These are phyloP conservation scores for Branchellion lobata DNA, from an alignment of 2,888 invertebrate genomes.

Conservation along the genomic window DNA sequence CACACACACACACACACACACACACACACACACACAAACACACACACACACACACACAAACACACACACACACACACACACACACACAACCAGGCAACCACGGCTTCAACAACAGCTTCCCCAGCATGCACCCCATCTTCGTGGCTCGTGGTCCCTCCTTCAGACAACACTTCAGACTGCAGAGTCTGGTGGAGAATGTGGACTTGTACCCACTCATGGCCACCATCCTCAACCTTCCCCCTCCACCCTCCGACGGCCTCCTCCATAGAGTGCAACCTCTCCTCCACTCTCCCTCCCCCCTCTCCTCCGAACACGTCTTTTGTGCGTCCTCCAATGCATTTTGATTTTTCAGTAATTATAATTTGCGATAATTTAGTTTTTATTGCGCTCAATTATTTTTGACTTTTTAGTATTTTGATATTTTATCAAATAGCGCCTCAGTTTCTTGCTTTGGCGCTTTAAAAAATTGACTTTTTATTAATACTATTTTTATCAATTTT, in stretches of 20 bases:
- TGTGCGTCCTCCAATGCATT: background rate
- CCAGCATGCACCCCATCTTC: slow-evolving; percentile 72
- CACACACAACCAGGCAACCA: slow-evolving; percentile 56
- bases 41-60: too few relatives aligned
- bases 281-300: background rate
- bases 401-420: too few relatives aligned
- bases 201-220: slow-evolving; percentile 61
- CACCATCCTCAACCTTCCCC: slow-evolving; percentile 56
- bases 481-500: too few relatives aligned
- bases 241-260: slow-evolving; percentile 59
- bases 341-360: background rate
- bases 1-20: too few relatives aligned
- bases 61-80: too few relatives aligned
- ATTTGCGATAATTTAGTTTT: too few relatives aligned
- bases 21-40: too few relatives aligned
- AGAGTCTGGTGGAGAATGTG: slow-evolving; percentile 57
- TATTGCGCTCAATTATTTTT: too few relatives aligned
- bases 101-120: slow-evolving; percentile 63
- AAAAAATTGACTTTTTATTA: too few relatives aligned
- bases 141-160: slow-evolving; percentile 69
- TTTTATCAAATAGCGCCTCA: too few relatives aligned
- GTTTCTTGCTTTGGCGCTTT: too few relatives aligned
- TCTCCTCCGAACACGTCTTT: background rate
- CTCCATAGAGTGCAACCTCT: slow-evolving; percentile 49
- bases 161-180: slow-evolving; percentile 54